phyloP scores from a whole-genome alignment of 2,888 invertebrate genomes.

The Amphimallon solstitiale region DNA sequence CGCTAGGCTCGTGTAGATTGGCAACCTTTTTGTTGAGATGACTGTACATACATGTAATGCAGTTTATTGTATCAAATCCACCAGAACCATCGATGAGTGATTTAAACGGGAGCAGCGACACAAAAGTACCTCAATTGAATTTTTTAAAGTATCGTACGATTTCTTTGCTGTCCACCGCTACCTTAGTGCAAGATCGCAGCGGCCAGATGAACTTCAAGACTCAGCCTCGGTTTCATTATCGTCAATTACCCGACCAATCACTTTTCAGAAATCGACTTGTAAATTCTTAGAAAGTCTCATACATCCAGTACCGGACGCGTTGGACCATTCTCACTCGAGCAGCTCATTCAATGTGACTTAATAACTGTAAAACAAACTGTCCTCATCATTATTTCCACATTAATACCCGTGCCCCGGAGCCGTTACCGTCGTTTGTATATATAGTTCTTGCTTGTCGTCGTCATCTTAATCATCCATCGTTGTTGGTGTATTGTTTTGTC shows the following conservation, averaged over 20 bases:
- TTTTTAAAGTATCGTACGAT: slow-evolving; percentile 21
- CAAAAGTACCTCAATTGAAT: slow-evolving; percentile 9
- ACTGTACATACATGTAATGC: no score
- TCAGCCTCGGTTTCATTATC: slow-evolving; percentile 38
- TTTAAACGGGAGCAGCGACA: slow-evolving; percentile 1
- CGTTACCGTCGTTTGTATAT: not conserved
- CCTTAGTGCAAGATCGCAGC: slow-evolving; percentile 24
- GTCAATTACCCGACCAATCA: slow-evolving; percentile 46
- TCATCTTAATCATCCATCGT: no score
- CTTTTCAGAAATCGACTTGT: slow-evolving; percentile 46
- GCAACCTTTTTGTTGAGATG: no score
- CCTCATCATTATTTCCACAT: not conserved
- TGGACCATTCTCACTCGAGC: no score
- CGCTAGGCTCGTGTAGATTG: no score
- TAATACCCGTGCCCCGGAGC: not conserved
- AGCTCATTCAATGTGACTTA: slow-evolving; percentile 28
- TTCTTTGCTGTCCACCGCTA: not conserved
- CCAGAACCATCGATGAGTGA: slow-evolving; percentile 18
- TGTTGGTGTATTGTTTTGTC: no score
- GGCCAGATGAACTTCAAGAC: slow-evolving; percentile 3
- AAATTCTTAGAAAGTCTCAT: slow-evolving; percentile 35
- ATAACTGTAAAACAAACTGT: slow-evolving; percentile 36
- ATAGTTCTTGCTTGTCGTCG: no score
- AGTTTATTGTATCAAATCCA: no score
- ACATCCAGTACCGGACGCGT: not conserved